Evolutionary conservation across 2,888 invertebrate genomes (phyloP).

Genomic region (Eupithecia dodoneata): DNA sequence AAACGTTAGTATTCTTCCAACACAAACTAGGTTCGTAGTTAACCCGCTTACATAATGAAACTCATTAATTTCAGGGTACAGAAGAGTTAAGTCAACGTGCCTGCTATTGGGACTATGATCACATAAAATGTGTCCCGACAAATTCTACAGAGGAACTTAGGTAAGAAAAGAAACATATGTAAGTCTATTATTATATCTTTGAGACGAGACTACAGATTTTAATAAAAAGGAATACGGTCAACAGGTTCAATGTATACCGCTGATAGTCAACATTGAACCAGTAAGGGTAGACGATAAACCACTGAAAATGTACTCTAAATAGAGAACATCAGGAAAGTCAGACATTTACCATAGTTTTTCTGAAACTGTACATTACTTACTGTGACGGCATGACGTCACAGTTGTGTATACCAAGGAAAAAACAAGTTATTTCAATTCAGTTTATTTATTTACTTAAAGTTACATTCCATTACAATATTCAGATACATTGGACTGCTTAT

Average conservation of each 20-base stretch:
- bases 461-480: neutral
- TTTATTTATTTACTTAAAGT: neutral
- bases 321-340: no score
- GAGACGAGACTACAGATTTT: neutral
- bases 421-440: no score
- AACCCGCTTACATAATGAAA: no score
- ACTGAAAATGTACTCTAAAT: neutral
- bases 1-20: no score
- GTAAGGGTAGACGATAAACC: neutral
- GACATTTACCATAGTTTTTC: no score
- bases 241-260: neutral
- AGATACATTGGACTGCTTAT: neutral
- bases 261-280: neutral
- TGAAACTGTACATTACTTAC: no score
- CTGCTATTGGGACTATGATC: conserved; percentile 87
- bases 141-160: conserved; percentile 75
- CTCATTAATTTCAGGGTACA: conserved; percentile 54
- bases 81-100: conserved; percentile 71
- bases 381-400: no score
- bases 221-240: neutral
- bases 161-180: conserved; percentile 48
- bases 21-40: no score
- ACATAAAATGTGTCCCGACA: conserved; percentile 82
- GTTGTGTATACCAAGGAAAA: no score
- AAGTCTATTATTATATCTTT: neutral